phyloP scores from a whole-genome alignment of 2,797 vertebrate species.

The Dendrocincla fuliginosa region DNA sequence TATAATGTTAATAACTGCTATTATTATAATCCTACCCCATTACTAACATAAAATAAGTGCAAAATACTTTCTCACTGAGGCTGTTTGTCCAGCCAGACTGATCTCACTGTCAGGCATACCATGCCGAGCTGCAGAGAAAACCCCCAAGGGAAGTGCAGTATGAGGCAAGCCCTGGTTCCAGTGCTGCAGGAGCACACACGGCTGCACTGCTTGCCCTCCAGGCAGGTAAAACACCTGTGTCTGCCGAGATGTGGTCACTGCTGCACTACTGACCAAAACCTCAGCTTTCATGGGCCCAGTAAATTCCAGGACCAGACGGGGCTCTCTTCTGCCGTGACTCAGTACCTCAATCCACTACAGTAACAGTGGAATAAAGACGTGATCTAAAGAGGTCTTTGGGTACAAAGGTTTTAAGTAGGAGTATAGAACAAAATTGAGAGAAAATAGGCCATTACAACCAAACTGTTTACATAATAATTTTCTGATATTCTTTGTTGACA shows the following conservation, averaged over 20 bases:
- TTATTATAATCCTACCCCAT: background rate
- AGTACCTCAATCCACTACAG: background rate
- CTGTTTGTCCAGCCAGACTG: background rate
- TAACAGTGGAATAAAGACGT: background rate
- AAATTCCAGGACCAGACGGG: background rate
- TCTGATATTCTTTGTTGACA: background rate
- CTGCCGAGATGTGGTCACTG: background rate
- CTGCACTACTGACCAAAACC: background rate
- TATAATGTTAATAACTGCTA: background rate
- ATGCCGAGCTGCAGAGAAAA: background rate
- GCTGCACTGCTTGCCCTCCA: background rate
- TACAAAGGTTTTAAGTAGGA: background rate
- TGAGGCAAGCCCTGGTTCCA: background rate
- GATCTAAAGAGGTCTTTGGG: background rate
- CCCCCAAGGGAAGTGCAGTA: background rate
- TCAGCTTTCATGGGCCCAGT: background rate
- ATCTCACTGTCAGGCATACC: background rate
- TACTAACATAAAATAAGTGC: background rate
- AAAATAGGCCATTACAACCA: background rate
- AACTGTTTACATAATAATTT: background rate
- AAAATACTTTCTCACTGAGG: background rate
- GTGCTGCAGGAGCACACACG: background rate
- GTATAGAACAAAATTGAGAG: background rate
- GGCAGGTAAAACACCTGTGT: background rate
- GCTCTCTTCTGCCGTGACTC: background rate